Conservation (phyloP, 2,888 invertebrate genomes). For the Chirona hameri region DNA sequence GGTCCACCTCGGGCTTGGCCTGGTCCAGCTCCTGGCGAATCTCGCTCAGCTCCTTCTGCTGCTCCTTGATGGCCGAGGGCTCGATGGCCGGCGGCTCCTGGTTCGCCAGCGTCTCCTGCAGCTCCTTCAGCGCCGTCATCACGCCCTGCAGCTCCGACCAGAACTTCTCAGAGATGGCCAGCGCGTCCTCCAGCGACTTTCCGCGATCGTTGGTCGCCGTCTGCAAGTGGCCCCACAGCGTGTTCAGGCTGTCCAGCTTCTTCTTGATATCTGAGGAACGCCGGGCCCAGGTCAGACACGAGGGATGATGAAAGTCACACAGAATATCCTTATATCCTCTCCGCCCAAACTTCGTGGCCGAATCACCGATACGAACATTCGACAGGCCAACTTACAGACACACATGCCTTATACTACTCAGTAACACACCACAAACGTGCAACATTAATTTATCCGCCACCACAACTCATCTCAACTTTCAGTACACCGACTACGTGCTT, state of each 20-base stretch:
- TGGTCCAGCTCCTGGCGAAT: slow-evolving; percentile 61
- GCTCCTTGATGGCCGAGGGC: slow-evolving; percentile 84
- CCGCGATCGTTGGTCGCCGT: slow-evolving; percentile 77
- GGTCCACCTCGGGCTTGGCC: slow-evolving; percentile 91
- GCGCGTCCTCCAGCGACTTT: slow-evolving; percentile 75
- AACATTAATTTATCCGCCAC: too few species aligned
- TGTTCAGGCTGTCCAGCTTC: slow-evolving; percentile 85
- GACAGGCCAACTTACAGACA: too few species aligned
- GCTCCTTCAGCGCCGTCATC: slow-evolving; percentile 82
- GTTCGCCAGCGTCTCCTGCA: slow-evolving; percentile 79
- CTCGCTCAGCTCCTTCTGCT: slow-evolving; percentile 81
- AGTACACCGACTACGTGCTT: too few species aligned
- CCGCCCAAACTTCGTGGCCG: too few species aligned
- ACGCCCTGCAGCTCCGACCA: slow-evolving; percentile 89
- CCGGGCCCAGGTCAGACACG: background rate
- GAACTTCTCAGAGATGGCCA: slow-evolving; percentile 87
- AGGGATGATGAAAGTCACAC: too few species aligned
- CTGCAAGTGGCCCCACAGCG: slow-evolving; percentile 90
- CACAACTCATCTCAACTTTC: too few species aligned
- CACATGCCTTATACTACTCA: too few species aligned
- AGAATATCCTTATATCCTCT: too few species aligned
- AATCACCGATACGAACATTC: too few species aligned
- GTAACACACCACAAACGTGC: too few species aligned
- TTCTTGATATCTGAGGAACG: slow-evolving; percentile 72
- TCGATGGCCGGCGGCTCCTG: slow-evolving; percentile 94